Evolutionary conservation across 2,888 invertebrate genomes (phyloP).

Genomic region (Ectemnius lituratus): DNA sequence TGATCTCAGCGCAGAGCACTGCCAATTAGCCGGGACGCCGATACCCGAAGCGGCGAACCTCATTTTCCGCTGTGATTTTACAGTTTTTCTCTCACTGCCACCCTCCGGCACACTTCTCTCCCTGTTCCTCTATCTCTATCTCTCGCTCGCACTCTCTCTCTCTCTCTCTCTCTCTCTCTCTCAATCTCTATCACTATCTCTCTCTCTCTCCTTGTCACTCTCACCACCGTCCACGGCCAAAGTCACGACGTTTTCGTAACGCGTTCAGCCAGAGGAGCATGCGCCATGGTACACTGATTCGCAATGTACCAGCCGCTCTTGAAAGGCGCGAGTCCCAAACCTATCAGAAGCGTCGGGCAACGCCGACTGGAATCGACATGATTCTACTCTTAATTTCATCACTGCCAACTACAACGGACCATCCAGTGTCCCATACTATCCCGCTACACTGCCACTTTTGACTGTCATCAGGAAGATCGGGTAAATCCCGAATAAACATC

Average conservation of each 20-base stretch:
- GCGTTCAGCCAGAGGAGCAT: constrained; percentile 33
- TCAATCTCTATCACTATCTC: neutral
- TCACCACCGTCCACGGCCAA: constrained; percentile 50
- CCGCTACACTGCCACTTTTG: neutral
- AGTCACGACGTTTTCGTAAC: constrained; percentile 34
- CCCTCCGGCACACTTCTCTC: neutral
- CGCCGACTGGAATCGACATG: constrained; percentile 20
- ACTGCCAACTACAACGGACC: constrained; percentile 44
- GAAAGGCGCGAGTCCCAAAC: constrained; percentile 34
- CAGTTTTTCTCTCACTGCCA: neutral
- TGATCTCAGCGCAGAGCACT: constrained; percentile 48
- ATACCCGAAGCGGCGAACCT: neutral
- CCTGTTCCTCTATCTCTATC: neutral
- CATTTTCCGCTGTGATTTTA: constrained; percentile 42
- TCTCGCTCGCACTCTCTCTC: neutral
- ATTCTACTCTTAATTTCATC: constrained; percentile 18
- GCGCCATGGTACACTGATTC: constrained; percentile 32
- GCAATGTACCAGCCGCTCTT: constrained; percentile 23
- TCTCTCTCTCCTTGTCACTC: neutral
- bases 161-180: neutral
- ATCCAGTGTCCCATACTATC: neutral
- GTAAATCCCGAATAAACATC: no score
- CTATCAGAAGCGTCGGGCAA: neutral
- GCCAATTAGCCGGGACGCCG: constrained; percentile 39
- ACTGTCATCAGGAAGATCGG: no score